Evolutionary conservation across 2,113 vertebrate species (phyloP).

Genomic region (Pachypanchax playfairii): DNA sequence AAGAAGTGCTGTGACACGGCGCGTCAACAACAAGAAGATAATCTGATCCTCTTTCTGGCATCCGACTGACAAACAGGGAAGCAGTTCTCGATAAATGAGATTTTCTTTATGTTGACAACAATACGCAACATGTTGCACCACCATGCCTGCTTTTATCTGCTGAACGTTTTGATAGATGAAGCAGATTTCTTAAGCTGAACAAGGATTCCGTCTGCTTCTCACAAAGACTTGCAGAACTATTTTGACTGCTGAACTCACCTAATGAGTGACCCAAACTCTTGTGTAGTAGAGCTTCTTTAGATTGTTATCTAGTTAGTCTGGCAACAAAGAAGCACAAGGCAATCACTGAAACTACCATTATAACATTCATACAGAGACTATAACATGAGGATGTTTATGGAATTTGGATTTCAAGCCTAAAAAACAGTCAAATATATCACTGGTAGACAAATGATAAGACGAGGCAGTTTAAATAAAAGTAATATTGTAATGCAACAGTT

Average conservation of each 20-base stretch:
- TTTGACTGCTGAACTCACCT: constrained; percentile 59
- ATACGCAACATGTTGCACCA: constrained; percentile 6
- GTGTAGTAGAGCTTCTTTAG: constrained; percentile 27
- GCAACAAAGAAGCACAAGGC: constrained; percentile 33
- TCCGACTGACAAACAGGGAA: constrained; percentile 10
- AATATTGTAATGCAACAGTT: too few species aligned
- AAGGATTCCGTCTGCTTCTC: constrained; percentile 64
- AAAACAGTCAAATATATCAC: too few species aligned
- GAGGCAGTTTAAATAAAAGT: too few species aligned
- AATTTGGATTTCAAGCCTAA: background rate
- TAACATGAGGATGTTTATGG: background rate
- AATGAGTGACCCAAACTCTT: constrained; percentile 44
- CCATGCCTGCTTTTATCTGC: constrained; percentile 24
- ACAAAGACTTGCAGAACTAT: constrained; percentile 69
- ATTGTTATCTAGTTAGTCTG: constrained; percentile 48
- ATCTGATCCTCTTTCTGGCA: constrained; percentile 37
- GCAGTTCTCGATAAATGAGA: constrained; percentile 22
- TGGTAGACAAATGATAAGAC: too few species aligned
- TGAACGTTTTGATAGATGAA: constrained; percentile 33
- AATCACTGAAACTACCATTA: constrained; percentile 55
- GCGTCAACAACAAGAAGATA: constrained; percentile 38
- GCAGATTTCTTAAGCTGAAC: constrained; percentile 29
- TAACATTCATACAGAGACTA: constrained; percentile 11
- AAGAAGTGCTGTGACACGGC: constrained; percentile 38
- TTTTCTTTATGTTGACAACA: background rate